These are phyloP conservation scores for Leptobrachium ailaonicum DNA, from an alignment of 2,113 vertebrate genomes.

Conservation along the genomic window DNA sequence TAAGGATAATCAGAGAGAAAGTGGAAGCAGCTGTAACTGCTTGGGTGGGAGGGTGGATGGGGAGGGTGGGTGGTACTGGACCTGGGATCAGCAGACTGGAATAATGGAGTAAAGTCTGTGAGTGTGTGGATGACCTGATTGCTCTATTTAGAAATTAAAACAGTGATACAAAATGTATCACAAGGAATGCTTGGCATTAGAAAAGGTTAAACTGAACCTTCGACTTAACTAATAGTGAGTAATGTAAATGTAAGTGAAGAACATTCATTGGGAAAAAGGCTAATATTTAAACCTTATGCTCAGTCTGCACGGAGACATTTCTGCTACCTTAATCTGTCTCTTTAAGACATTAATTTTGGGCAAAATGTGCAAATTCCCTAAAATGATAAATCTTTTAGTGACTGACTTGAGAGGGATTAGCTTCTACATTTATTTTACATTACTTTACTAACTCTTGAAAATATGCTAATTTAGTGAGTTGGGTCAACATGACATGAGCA, in stretches of 20 bases:
- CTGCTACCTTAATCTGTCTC: slow-evolving; percentile 5
- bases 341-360: slow-evolving; percentile 17
- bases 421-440: slow-evolving; percentile 19
- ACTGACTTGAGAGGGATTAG: slow-evolving; percentile 13
- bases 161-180: not conserved
- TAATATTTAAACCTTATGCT: not conserved
- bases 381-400: slow-evolving; percentile 6
- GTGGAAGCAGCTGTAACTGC: no score
- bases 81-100: no score
- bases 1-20: no score
- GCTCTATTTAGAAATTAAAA: not conserved
- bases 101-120: no score
- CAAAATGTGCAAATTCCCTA: slow-evolving; percentile 20
- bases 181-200: not conserved
- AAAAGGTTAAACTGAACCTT: not conserved
- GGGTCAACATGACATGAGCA: not conserved
- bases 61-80: no score
- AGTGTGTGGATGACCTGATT: no score
- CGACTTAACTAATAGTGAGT: not conserved
- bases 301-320: not conserved
- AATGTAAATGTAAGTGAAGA: not conserved
- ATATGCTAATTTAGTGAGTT: slow-evolving; percentile 13
- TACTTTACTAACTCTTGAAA: slow-evolving; percentile 25
- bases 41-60: no score
- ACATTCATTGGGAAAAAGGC: not conserved